Base-by-base conservation (phyloP, 2,888 invertebrate species). In the Agrypnus murinus region DNA sequence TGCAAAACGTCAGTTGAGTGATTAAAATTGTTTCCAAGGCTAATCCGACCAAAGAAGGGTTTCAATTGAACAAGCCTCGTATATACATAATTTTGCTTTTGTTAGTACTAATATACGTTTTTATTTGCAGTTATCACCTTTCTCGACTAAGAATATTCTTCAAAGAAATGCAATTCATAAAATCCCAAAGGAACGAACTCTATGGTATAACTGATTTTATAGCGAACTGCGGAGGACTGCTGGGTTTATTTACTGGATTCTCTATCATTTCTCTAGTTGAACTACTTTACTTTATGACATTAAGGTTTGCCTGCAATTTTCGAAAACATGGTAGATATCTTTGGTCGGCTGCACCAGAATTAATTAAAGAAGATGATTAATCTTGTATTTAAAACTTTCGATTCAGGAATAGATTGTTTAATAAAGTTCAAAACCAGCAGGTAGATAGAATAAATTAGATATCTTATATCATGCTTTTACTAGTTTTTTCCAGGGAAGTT, bases 171-270 rank as follows among this genome's bases (percentile, higher is more conserved):
- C 70, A 70, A 48, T 70, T 70, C 25, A 65, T 60, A 38, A 65
- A 53, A 9, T 70, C 70, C 4, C 50, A 70, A 46, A 65, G 70
- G 25, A 40, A 59, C 15, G 69, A 69, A n/a, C 40, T 69, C 14
- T 69, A 69, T 14, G 69, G 64, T 10, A 34, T n/a, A 3, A 45
- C 25, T 1, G 65, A 65, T 48, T 70, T 70, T 31, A 34, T 50
- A 36, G 70, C 70, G 1, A 70, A 65, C 10, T 70, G 70, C 25
- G 70, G 70, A 1, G 70, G 70, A 14, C 36, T 70, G 19, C n/a
- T 70, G 5, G 70, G 70, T 4, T 15, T 70, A n/a, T 70, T 70
- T 48, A 65, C 65, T 6, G 70, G 70, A 15, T 70, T 65, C 57
- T 65, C 70, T 4, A 31, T 70, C 7, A 36, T 70, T 12, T 70